Conservation (phyloP, 2,888 invertebrate species). For the Bimastos eiseni region DNA sequence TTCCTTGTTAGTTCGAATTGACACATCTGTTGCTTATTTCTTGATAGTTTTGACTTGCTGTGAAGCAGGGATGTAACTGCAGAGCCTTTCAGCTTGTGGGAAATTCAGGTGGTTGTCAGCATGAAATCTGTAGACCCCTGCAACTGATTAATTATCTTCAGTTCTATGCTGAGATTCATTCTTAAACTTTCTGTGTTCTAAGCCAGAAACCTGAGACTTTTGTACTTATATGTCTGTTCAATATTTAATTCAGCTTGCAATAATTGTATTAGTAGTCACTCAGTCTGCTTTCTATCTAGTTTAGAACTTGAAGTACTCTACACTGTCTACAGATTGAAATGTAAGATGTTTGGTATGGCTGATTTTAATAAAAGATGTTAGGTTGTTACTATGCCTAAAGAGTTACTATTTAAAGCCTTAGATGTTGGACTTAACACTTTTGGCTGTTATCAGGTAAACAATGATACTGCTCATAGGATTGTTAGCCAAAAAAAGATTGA, state of each 20-base stretch:
- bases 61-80: not conserved
- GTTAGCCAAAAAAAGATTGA: not conserved
- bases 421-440: not conserved
- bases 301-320: not conserved
- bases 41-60: not conserved
- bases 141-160: not conserved
- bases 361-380: not conserved
- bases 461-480: not conserved
- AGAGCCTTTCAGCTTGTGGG: not conserved
- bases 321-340: not conserved
- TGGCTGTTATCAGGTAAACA: not conserved
- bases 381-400: not conserved
- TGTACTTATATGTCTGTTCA: no score
- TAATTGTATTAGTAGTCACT: not conserved
- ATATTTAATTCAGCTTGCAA: no score
- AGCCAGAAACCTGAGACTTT: no score
- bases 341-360: not conserved
- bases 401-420: not conserved
- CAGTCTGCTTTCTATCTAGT: not conserved
- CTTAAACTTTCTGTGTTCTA: no score
- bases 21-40: slow-evolving; percentile 13
- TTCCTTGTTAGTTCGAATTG: not conserved
- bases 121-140: not conserved
- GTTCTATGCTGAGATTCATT: no score
- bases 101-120: not conserved